Percentiles rank a stretch among this genome's conserved stretches.
These are phyloP conservation scores for Solenopsis fugax DNA, from an alignment of 1,140 invertebrate species.

Conservation along the genomic window DNA sequence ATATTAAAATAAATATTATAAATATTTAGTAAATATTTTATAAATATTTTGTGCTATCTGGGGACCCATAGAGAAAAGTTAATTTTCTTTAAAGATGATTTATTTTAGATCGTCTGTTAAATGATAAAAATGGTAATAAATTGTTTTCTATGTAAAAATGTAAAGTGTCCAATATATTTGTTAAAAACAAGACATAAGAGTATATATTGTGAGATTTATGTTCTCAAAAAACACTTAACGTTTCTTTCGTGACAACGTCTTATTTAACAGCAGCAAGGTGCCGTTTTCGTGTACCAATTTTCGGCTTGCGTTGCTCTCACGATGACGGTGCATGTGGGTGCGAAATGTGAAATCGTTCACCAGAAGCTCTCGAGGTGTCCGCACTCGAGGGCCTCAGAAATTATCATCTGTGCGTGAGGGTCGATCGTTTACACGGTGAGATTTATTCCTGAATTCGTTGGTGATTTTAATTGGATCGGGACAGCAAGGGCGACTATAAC, in stretches of 20 bases:
- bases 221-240: neutral
- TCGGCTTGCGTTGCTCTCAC: neutral
- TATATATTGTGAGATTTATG: neutral
- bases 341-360: conserved; percentile 65
- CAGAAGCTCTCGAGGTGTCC: conserved; percentile 42
- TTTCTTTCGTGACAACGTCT: conserved; percentile 1
- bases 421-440: conserved; percentile 54
- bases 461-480: conserved; percentile 73
- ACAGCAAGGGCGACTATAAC: conserved; percentile 28
- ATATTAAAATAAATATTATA: too few relatives aligned
- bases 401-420: conserved; percentile 49
- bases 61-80: neutral
- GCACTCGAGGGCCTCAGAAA: neutral
- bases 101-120: neutral
- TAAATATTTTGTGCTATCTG: too few relatives aligned
- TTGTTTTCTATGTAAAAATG: neutral
- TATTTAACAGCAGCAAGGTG: neutral
- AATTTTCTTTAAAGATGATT: neutral
- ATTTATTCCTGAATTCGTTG: conserved; percentile 78
- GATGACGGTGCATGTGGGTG: conserved; percentile 44
- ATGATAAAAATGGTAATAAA: neutral
- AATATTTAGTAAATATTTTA: too few relatives aligned
- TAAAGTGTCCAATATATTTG: neutral
- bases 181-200: neutral
- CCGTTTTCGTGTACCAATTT: conserved; percentile 11